Conservation (phyloP, 2,113 vertebrate species). For the Himantopus leucocephalus region DNA sequence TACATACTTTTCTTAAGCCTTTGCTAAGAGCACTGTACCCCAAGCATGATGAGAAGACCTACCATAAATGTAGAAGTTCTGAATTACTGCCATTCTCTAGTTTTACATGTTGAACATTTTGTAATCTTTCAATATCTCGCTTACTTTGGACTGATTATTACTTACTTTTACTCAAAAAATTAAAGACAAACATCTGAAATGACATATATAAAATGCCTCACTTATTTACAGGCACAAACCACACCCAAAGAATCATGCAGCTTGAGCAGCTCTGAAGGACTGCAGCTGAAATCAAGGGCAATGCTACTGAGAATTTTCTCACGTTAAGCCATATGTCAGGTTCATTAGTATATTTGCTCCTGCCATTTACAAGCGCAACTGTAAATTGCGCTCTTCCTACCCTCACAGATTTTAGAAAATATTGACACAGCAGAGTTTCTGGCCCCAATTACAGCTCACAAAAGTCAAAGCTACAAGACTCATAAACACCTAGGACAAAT, state of each 20-base stretch:
- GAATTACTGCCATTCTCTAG: not conserved
- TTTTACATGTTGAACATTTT: not conserved
- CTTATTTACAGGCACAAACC: not conserved
- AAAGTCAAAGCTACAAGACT: constrained; percentile 35
- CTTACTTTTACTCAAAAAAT: constrained; percentile 9
- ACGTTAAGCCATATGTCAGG: not conserved
- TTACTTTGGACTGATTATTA: not conserved
- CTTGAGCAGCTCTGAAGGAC: constrained; percentile 1
- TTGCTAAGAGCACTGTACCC: not conserved
- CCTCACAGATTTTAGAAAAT: constrained; percentile 42
- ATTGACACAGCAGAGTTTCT: constrained; percentile 28
- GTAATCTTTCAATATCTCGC: not conserved
- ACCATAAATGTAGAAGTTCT: not conserved
- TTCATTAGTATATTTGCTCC: constrained; percentile 58
- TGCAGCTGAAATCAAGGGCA: constrained; percentile 17
- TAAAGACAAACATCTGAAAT: not conserved
- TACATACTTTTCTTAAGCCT: not conserved
- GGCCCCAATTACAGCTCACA: constrained; percentile 16
- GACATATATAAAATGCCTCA: not conserved
- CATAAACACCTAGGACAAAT: constrained; percentile 45
- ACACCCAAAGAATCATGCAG: not conserved
- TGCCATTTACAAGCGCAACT: not conserved
- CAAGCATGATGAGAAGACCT: not conserved
- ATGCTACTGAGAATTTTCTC: constrained; percentile 8
- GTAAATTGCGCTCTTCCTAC: constrained; percentile 7